Evolutionary conservation across 23 tunicate genomes (phyloP).

Genomic region (Pegea sp.): DNA sequence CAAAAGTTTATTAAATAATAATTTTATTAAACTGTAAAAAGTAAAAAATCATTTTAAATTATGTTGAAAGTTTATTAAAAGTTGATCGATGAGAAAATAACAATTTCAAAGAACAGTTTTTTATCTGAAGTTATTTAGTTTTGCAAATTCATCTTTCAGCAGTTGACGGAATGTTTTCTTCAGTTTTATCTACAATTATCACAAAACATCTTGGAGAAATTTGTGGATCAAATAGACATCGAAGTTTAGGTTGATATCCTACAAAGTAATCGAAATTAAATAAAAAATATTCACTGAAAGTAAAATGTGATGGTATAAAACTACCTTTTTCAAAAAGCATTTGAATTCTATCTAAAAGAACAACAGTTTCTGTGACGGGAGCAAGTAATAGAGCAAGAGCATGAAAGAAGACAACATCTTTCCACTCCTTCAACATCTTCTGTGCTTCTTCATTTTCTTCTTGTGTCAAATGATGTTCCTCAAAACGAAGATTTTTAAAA

Average conservation of each 20-base stretch:
- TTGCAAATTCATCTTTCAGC: too few relatives aligned
- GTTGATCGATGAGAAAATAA: too few relatives aligned
- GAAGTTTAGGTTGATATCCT: background rate
- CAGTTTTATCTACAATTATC: background rate
- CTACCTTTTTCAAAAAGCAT: conserved; percentile 46
- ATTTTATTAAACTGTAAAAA: too few relatives aligned
- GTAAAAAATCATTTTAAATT: too few relatives aligned
- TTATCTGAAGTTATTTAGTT: too few relatives aligned
- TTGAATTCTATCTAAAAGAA: conserved; percentile 44
- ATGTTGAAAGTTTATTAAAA: too few relatives aligned
- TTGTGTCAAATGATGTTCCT: too few relatives aligned
- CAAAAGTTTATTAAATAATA: too few relatives aligned
- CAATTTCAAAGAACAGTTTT: too few relatives aligned
- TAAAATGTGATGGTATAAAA: background rate
- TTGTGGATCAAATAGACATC: background rate
- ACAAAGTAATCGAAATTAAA: background rate
- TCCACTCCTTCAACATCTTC: conserved; percentile 10
- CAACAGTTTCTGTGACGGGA: conserved; percentile 39
- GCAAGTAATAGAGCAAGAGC: conserved; percentile 36
- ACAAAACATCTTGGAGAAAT: background rate
- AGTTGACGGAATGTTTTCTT: too few relatives aligned
- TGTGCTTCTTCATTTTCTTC: background rate
- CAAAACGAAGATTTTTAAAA: conserved; percentile 4
- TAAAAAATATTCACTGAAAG: background rate
- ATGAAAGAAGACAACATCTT: conserved; percentile 22